phyloP scores from a whole-genome alignment of 1,140 invertebrate genomes.

The Drosophila virilis region DNA sequence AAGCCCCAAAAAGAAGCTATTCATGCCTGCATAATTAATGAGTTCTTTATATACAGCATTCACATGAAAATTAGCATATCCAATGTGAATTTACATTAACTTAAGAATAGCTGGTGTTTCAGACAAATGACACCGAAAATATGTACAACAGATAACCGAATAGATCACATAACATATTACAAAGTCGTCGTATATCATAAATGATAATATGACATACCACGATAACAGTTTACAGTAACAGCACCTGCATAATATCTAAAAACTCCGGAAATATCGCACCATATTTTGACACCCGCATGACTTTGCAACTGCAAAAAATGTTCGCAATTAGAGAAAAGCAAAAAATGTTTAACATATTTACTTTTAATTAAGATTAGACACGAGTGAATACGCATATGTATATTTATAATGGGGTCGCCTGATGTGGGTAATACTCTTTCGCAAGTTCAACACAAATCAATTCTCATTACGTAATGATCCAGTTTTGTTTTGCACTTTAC shows the following conservation, averaged over 20 bases:
- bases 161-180: not conserved
- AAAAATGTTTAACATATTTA: conserved; percentile 16
- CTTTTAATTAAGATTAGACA: conserved; percentile 4
- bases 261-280: conserved; percentile 8
- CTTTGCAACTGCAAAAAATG: not conserved
- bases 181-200: not conserved
- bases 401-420: not conserved
- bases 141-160: too few species aligned
- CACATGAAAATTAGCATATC: not conserved
- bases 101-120: not conserved
- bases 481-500: conserved; percentile 18
- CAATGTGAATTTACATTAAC: not conserved
- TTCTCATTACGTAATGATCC: conserved; percentile 39
- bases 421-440: conserved; percentile 22
- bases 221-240: not conserved
- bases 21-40: not conserved
- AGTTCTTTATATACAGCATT: not conserved
- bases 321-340: conserved; percentile 18
- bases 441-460: conserved; percentile 49
- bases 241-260: conserved; percentile 2
- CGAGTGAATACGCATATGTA: not conserved
- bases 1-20: too few species aligned
- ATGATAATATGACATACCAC: not conserved
- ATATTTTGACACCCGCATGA: conserved; percentile 6
- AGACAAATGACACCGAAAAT: not conserved